These are phyloP conservation scores for Homalodisca vitripennis DNA, from an alignment of 1,140 invertebrate species.

Conservation along the genomic window DNA sequence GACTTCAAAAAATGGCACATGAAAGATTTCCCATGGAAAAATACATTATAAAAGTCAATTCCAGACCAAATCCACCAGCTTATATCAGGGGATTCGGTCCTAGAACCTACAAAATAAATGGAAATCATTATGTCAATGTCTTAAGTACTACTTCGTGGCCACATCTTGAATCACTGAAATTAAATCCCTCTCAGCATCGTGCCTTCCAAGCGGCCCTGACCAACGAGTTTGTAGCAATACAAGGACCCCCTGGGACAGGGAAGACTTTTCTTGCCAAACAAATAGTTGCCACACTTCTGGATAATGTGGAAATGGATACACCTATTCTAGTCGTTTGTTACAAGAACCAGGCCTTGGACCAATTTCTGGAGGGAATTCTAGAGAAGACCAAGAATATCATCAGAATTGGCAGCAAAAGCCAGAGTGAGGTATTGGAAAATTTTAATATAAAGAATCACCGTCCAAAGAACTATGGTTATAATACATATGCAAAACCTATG, in stretches of 20 bases:
- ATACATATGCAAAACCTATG: no score
- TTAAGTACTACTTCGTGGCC: slow-evolving; percentile 49
- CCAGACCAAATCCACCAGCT: slow-evolving; percentile 33
- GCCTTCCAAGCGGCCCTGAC: slow-evolving; percentile 60
- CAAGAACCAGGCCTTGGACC: slow-evolving; percentile 86
- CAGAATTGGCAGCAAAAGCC: slow-evolving; percentile 71
- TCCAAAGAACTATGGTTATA: no score
- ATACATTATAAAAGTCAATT: slow-evolving; percentile 57
- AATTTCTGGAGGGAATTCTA: slow-evolving; percentile 74
- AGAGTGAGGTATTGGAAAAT: slow-evolving; percentile 47
- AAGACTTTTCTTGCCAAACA: slow-evolving; percentile 75
- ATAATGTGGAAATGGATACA: slow-evolving; percentile 47
- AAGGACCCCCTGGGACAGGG: slow-evolving; percentile 78
- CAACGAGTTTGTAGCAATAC: slow-evolving; percentile 69
- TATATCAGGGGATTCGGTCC: slow-evolving; percentile 36
- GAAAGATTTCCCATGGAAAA: slow-evolving; percentile 60
- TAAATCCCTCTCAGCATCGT: slow-evolving; percentile 58
- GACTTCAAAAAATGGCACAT: slow-evolving; percentile 54
- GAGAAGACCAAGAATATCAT: slow-evolving; percentile 59
- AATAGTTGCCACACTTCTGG: slow-evolving; percentile 58
- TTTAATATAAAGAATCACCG: slow-evolving; percentile 16
- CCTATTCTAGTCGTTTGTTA: slow-evolving; percentile 79
- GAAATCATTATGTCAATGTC: slow-evolving; percentile 34
- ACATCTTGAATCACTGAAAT: slow-evolving; percentile 44
- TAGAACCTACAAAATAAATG: background rate